Conservation (phyloP, 2,113 vertebrate genomes). For the Telmatochromis sp. region DNA sequence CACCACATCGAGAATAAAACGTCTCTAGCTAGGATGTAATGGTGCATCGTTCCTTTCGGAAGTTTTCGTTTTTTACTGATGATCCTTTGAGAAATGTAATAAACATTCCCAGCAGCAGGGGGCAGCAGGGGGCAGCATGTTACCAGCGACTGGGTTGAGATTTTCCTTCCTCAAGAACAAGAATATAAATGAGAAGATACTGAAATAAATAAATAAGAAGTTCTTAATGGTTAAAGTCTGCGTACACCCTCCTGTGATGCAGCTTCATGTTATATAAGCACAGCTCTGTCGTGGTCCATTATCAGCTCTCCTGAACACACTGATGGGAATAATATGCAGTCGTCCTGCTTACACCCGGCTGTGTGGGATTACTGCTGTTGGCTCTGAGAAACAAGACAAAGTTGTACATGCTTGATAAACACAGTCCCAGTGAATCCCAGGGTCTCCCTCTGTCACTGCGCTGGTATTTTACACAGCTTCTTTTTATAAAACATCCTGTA, state of each 20-base stretch:
- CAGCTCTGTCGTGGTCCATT: neutral
- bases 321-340: neutral
- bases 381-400: neutral
- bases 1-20: neutral
- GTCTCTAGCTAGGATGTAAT: neutral
- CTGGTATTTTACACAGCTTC: neutral
- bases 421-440: neutral
- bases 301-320: neutral
- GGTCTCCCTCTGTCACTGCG: neutral
- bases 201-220: neutral
- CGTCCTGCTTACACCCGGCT: rapidly evolving
- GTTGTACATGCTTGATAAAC: neutral
- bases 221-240: neutral
- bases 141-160: neutral
- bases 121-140: neutral
- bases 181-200: neutral
- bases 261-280: neutral
- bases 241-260: neutral
- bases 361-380: neutral
- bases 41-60: rapidly evolving
- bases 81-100: neutral
- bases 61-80: neutral
- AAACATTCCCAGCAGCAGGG: neutral
- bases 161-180: neutral
- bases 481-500: neutral